Base-by-base conservation (phyloP, 2,113 vertebrate species). In the Percina caprodes region DNA sequence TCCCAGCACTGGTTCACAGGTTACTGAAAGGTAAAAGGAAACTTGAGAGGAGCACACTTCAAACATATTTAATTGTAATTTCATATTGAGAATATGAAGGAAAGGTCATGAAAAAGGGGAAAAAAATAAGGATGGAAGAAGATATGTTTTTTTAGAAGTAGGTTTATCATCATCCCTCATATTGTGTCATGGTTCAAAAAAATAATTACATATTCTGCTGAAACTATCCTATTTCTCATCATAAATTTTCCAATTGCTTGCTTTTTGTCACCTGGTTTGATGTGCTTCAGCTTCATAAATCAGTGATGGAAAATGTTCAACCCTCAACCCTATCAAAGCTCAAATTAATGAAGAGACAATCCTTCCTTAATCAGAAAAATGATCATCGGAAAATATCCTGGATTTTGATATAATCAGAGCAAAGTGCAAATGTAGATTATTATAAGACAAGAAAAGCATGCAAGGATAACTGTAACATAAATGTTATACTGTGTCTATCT, bases 1-100 rank as follows among this genome's bases (percentile, higher is more conserved):
- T 92, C 88, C 48, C 45, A 63, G n/a, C 39, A 11, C 21, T 72
- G 46, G 30, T 21, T 24, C 54, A 18, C 70, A 67, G 83, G 77
- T 86, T 80, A 69, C 73, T 69, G 82, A 60, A 69, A 78, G 56
- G 76, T 75, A 79, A 67, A 87, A 79, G 49, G 26, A 80, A 84
- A 70, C 9, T 67, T 0, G 3, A 79, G 70, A 83, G 73, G 19
- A 77, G 79, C 77, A 61, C 75, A 80, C 82, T 56, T 82, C 30
- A 77, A 81, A 85, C 80, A 79, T 78, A 58, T 84, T 84, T 87
- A 87, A 88, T 79, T 71, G 91, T 30, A 30, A 30, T 30, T 30
- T 30, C 30, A 30, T 30, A 30, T 30, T 3, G 30, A 30, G 52
- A 77, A 61, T 74, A 24, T 71, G 6, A 68, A 60, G 51, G 58